Evolutionary conservation across 30 jellyfish, hydroid and myxozoan genomes (phyloP).

Genomic region (Hydra vulgaris): DNA sequence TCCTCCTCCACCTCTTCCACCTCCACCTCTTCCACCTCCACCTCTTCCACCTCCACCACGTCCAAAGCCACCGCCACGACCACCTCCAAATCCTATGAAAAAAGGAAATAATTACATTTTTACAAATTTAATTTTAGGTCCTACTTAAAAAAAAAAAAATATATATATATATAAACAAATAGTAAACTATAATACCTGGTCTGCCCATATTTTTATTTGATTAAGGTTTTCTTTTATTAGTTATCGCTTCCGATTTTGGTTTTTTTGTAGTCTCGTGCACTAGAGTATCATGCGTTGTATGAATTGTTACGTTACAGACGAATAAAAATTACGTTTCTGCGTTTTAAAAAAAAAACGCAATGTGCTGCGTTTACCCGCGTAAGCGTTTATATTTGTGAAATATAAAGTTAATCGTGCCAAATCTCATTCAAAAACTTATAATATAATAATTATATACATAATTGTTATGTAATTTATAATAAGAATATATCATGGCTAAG

Average conservation of each 20-base stretch:
- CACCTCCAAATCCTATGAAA: conserved; percentile 33
- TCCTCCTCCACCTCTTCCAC: conserved; percentile 37
- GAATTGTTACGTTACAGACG: background rate
- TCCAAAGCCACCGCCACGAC: conserved; percentile 29
- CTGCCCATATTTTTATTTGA: background rate
- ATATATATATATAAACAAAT: too few relatives aligned
- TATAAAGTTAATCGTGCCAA: too few relatives aligned
- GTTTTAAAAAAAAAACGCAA: too few relatives aligned
- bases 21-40: conserved; percentile 41
- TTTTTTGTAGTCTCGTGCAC: background rate
- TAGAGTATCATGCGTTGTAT: background rate
- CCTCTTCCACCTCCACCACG: conserved; percentile 28
- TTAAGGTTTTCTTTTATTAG: background rate
- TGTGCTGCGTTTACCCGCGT: too few relatives aligned
- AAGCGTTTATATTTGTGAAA: too few relatives aligned
- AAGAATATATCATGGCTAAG: too few relatives aligned
- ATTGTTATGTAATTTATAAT: too few relatives aligned
- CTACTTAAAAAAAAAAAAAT: too few relatives aligned
- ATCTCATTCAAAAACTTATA: too few relatives aligned
- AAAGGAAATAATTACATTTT: background rate
- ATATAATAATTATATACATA: too few relatives aligned
- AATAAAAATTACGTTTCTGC: background rate
- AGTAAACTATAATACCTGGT: background rate
- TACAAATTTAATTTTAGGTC: background rate
- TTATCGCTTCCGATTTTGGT: too few relatives aligned